Evolutionary conservation across 2,888 invertebrate genomes (phyloP).

Genomic region (Chorisops tibialis): DNA sequence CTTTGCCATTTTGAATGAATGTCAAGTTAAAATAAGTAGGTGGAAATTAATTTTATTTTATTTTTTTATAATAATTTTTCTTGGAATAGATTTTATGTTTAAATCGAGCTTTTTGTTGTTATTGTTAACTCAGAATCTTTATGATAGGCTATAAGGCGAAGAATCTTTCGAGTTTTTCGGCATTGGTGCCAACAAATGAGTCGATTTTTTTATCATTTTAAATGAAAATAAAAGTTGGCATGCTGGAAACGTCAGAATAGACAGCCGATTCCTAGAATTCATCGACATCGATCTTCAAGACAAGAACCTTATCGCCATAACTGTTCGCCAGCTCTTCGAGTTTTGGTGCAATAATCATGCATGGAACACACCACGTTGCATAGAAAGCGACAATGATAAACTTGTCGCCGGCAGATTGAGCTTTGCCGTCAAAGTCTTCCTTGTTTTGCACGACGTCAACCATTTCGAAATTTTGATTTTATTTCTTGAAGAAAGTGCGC

Average conservation of each 20-base stretch:
- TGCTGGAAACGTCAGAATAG: constrained; percentile 74
- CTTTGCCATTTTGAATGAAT: no score
- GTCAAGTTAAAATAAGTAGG: no score
- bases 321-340: constrained; percentile 66
- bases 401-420: constrained; percentile 70
- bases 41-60: no score
- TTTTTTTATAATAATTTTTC: no score
- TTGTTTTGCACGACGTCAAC: no score
- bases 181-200: constrained; percentile 76
- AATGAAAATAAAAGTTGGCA: constrained; percentile 90
- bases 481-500: no score
- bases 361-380: constrained; percentile 91
- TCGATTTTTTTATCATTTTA: constrained; percentile 67
- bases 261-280: constrained; percentile 78
- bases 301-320: constrained; percentile 56
- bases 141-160: constrained; percentile 52
- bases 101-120: no score
- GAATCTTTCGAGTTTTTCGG: constrained; percentile 62
- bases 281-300: constrained; percentile 78
- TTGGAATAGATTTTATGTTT: no score
- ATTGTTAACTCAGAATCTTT: no score
- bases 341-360: constrained; percentile 82
- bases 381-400: constrained; percentile 86
- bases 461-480: no score
- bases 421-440: constrained; percentile 68